Conservation (phyloP, 2,888 invertebrate species). For the Lasioglossum oenotherae region DNA sequence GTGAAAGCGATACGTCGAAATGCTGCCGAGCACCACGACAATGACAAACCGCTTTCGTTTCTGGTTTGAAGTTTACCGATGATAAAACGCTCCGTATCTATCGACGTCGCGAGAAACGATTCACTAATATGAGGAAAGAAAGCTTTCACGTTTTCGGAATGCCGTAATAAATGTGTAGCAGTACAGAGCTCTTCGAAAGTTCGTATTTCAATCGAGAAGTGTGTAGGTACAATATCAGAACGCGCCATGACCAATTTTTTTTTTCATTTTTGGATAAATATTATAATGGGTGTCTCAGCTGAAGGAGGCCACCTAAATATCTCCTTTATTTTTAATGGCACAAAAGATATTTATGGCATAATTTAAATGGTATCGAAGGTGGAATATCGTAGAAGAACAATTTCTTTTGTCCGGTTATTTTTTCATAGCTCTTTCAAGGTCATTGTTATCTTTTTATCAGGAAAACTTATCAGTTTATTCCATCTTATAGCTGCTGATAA, state of each 20-base stretch:
- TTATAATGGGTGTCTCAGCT: no score
- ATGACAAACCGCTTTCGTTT: slow-evolving; percentile 54
- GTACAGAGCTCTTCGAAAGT: background rate
- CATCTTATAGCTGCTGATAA: no score
- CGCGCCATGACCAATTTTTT: background rate
- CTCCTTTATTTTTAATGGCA: no score
- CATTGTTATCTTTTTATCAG: no score
- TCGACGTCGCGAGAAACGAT: slow-evolving; percentile 4
- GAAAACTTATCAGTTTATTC: no score
- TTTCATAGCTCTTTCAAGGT: no score
- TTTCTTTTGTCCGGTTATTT: no score
- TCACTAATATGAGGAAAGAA: slow-evolving; percentile 17
- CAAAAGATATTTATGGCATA: no score
- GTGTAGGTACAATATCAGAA: background rate
- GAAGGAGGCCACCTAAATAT: no score
- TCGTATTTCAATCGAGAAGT: background rate
- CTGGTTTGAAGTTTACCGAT: slow-evolving; percentile 39
- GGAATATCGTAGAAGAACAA: no score
- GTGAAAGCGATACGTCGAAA: slow-evolving; percentile 66
- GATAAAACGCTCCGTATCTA: slow-evolving; percentile 31
- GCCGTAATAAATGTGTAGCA: background rate
- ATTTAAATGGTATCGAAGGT: no score
- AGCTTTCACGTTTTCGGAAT: slow-evolving; percentile 13
- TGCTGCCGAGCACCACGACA: slow-evolving; percentile 26
- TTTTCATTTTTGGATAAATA: no score